Percentiles rank a stretch among this genome's conserved stretches.
Conservation (phyloP, 2,113 vertebrate genomes). For the Ptilorrhoa leucosticta region DNA sequence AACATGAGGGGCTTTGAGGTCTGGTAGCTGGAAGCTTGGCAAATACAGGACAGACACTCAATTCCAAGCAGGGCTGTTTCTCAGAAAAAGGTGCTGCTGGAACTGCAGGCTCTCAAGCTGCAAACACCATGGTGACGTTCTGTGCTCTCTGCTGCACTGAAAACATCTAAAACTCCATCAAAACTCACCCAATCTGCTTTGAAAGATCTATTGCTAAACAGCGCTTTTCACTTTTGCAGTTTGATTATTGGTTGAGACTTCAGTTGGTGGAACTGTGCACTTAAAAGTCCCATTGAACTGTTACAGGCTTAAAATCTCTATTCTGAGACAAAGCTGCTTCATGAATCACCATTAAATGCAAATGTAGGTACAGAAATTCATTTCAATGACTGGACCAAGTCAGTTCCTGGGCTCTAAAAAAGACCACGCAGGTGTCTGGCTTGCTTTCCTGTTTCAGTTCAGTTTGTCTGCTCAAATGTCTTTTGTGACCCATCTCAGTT, state of each 20-base stretch:
- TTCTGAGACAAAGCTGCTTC: background rate
- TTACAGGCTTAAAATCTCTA: rapidly evolving
- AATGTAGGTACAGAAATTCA: background rate
- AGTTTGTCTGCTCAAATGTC: background rate
- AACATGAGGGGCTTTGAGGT: background rate
- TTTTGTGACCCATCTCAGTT: background rate
- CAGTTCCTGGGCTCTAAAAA: background rate
- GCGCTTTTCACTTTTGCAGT: background rate
- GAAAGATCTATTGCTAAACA: background rate
- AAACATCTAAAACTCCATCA: background rate
- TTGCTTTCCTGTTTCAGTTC: background rate
- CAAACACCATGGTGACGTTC: background rate
- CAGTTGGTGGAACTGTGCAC: background rate
- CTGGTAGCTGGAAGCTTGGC: background rate
- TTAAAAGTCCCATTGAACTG: rapidly evolving
- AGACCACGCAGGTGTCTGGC: background rate
- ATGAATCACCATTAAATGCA: background rate
- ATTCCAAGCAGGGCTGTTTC: background rate
- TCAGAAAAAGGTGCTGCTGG: background rate
- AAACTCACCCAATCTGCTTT: rapidly evolving
- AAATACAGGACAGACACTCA: background rate
- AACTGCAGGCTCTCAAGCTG: background rate
- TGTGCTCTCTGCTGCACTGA: background rate
- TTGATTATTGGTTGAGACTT: background rate
- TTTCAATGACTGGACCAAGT: background rate